Conservation (phyloP, 2,888 invertebrate genomes). For the Apamea sordens region DNA sequence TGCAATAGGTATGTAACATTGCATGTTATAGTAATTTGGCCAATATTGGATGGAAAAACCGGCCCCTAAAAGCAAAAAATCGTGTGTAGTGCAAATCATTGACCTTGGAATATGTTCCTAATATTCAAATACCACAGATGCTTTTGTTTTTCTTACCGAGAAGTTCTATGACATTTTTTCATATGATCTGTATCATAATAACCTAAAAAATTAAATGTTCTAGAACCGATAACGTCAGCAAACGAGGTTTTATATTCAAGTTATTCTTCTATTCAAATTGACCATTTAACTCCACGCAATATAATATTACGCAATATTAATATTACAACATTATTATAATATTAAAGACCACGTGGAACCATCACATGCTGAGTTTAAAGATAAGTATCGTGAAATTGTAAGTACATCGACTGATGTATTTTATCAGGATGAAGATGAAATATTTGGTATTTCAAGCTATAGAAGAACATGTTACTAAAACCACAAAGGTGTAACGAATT, state of each 20-base stretch:
- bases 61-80: neutral
- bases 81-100: neutral
- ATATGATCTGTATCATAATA: neutral
- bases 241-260: neutral
- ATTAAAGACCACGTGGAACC: slow-evolving; percentile 23
- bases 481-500: neutral
- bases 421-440: slow-evolving; percentile 14
- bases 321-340: too few species aligned
- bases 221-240: slow-evolving; percentile 8
- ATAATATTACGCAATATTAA: slow-evolving; percentile 12
- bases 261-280: slow-evolving; percentile 47
- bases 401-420: neutral
- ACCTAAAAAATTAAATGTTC: neutral
- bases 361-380: slow-evolving; percentile 31
- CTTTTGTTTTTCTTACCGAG: neutral
- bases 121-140: neutral
- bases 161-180: neutral
- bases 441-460: neutral
- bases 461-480: neutral
- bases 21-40: neutral
- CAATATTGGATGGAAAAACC: neutral
- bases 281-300: slow-evolving; percentile 33
- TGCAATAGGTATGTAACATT: neutral
- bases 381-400: slow-evolving; percentile 21
- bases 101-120: neutral